These are phyloP conservation scores for Drosophila pruinosa DNA, from an alignment of 1,140 invertebrate species.

Conservation along the genomic window DNA sequence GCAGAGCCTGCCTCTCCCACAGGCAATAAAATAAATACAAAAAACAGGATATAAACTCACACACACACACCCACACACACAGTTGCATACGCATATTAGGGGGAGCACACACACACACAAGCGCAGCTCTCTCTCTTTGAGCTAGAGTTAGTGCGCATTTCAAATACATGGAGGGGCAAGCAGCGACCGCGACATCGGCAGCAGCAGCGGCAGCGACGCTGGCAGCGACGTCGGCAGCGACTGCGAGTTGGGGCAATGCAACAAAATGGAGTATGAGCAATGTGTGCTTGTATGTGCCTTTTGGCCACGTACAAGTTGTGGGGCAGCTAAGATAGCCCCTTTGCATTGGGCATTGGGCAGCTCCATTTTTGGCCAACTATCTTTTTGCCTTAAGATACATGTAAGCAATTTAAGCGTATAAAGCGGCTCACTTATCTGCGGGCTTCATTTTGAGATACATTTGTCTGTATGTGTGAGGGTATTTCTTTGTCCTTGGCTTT, in stretches of 20 bases:
- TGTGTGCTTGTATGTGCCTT: not conserved
- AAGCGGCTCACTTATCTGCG: slow-evolving; percentile 8
- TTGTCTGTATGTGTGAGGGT: not conserved
- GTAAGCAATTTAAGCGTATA: not conserved
- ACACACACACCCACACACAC: slow-evolving; percentile 13
- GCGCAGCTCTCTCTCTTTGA: slow-evolving; percentile 46
- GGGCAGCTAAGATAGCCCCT: slow-evolving; percentile 25
- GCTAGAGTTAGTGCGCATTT: slow-evolving; percentile 82
- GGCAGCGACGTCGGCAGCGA: slow-evolving; percentile 27
- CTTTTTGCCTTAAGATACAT: slow-evolving; percentile 18
- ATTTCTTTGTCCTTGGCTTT: not conserved
- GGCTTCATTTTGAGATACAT: slow-evolving; percentile 28
- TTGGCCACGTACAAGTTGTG: not conserved
- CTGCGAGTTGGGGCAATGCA: slow-evolving; percentile 61
- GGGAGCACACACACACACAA: slow-evolving; percentile 44
- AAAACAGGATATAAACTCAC: slow-evolving; percentile 40
- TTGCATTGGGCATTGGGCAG: not conserved
- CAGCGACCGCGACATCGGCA: slow-evolving; percentile 8
- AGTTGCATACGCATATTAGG: slow-evolving; percentile 8
- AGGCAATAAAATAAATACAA: slow-evolving; percentile 53
- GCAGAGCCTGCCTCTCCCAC: slow-evolving; percentile 61
- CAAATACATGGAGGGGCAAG: slow-evolving; percentile 74
- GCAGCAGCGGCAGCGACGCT: slow-evolving; percentile 17
- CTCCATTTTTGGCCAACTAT: not conserved
- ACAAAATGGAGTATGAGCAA: slow-evolving; percentile 63